A percentile compares a stretch with the other conserved stretches of the same genome.
phyloP scores from a whole-genome alignment of 2,113 vertebrate species.

The Microcebus murinus region DNA sequence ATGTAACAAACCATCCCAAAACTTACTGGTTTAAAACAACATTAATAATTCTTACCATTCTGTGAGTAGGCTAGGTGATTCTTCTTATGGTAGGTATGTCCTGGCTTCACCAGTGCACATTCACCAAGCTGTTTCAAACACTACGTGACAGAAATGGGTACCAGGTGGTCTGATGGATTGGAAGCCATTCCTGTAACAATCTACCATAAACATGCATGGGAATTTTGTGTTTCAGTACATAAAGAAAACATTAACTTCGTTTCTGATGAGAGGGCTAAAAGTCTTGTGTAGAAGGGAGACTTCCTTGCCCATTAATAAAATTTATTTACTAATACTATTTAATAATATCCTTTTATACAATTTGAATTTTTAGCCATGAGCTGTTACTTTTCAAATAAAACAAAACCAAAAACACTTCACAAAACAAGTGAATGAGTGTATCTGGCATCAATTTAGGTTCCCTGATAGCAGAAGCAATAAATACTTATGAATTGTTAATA shows the following conservation, averaged over 20 bases:
- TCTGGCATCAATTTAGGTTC: not conserved
- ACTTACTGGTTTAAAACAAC: not conserved
- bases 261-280: not conserved
- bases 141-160: not conserved
- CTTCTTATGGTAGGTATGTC: not conserved
- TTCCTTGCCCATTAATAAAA: not conserved
- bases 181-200: not conserved
- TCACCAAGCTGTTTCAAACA: not conserved
- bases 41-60: not conserved
- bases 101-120: not conserved
- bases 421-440: not conserved
- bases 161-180: not conserved
- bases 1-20: not conserved
- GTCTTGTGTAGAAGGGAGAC: not conserved
- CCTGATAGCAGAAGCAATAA: not conserved
- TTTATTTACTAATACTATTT: not conserved
- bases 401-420: not conserved
- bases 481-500: not conserved
- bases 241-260: not conserved
- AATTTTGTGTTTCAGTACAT: not conserved
- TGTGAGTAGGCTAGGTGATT: not conserved
- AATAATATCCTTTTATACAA: not conserved
- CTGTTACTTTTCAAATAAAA: not conserved
- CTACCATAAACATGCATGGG: not conserved
- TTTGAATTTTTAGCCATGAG: not conserved